Base-by-base conservation (phyloP, 1,140 invertebrate genomes). In the Ephestia elutella region DNA sequence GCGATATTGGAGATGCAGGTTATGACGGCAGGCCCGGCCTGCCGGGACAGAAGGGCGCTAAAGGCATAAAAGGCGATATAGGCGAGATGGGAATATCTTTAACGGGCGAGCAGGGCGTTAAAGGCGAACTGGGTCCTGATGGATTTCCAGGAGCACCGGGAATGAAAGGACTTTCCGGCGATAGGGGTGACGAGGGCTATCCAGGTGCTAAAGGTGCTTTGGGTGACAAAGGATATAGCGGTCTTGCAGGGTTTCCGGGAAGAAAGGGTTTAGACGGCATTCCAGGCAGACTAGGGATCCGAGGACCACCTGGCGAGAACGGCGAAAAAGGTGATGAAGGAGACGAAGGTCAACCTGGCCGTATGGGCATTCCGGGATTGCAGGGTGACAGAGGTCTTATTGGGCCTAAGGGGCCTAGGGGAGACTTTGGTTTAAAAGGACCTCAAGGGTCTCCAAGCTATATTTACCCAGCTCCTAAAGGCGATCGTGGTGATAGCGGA, bases 291-390 rank as follows among this genome's bases (percentile, higher is more conserved):
- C 51, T 75, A 82, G 91, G 90, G 53, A 44, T 63, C 15, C 19
- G 56, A 51, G 86, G 86, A 51, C 48, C 60, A 20, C 17, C 48
- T 18, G 77, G 77, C 9, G 57, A 49, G 3, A 89, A 85, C 67
- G 90, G 90, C 67, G 71, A 87, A 70, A 59, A 54, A 18, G 90
- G 90, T 35, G 49, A 61, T 18, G n/a, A 9, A 11, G 65, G 65
- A 13, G 64, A 84, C 50, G 82, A 87, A 28, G 91, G 91, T 18
- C 86, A 90, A 75, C 90, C 86, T 10, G 92, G 92, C 28, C 48
- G 62, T 50, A 89, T 91, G 75, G 92, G 92, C 49, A 68, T 80
- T 28, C 63, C 69, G 11, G 92, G 92, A 20, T 60, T 71, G 30
- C 77, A 69, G 60, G 87, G 91, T 48, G 73, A 77, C 21, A 30